Evolutionary conservation across 2,797 vertebrate species (phyloP), one percentile per base, ranked within the genome.

Genomic region (Denticeps clupeoides): DNA sequence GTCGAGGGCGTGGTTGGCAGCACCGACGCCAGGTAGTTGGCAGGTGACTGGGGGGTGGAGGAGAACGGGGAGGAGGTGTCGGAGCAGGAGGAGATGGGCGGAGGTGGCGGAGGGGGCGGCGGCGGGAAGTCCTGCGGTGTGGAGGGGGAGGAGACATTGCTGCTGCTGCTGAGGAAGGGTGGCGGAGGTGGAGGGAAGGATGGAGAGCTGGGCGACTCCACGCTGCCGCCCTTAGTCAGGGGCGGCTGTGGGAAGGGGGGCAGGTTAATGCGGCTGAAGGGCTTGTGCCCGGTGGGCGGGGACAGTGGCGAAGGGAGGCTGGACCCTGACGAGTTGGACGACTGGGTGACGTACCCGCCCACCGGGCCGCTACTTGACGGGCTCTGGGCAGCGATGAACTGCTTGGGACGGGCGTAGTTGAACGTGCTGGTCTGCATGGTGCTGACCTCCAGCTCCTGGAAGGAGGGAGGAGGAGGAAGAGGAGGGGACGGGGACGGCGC

Each of bases 331-430:
- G 92, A 93, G 55, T 86, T 88, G 2, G 91, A 90, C 64, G 89
- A 88, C 13, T 87, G 91, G 57, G 87, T 80, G 65, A 77, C 59
- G n/a, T 78, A 91, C 64, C 79, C 80, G 2, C 80, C 73, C 40
- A 79, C 61, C 2, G 81, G 74, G 32, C 75, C 79, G 7, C 33
- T 37, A 4, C 65, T 62, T 11, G 81, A 77, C 1, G 82, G 77
- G 65, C 77, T 89, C 78, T 98, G 94, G 21, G 93, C 93, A 1
- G 93, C 93, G n/a, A 97, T 97, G 80, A 99, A 99, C 79, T 99
- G 94, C 75, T 96, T 97, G 65, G 93, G 94, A 42, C 94, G 87
- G 69, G 93, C 89, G 15, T 99, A 99, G 82, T 96, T 99, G 78
- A 99, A 99, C 48, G 93, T 90, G 75, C 91, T 84, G 47, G 90